Base-by-base conservation (phyloP, 2,888 invertebrate genomes). In the Thera obeliscata region DNA sequence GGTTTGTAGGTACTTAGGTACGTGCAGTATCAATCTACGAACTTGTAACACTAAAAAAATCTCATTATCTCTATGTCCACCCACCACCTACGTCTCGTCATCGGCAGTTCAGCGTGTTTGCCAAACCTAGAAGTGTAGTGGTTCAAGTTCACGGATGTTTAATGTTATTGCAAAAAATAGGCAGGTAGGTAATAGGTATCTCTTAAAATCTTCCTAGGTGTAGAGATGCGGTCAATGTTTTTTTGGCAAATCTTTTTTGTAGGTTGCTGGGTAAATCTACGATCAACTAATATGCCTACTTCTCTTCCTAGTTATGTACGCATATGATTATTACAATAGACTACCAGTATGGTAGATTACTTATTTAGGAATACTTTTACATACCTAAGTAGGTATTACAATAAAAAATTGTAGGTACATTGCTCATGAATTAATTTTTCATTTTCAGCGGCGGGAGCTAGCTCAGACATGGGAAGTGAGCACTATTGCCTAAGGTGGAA, bases 401-500 rank as follows among this genome's bases (percentile, higher is more conserved):
- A 22, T 46, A 46, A 22, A 52, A 33, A 52, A 33, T 9, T 9
- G 8, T 52, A 33, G 6, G 6, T 52, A 22, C 3, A 33, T 54
- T 48, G 52, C 54, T 8, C 1, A 58, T 0, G 35, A 52, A 12
- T 46, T 69, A 41, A 41, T 55, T n/a, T 12, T n/a, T 52, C n/a
- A 35, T 9, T 56, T 67, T 65, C 88, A 93, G 93, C 94, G 96
- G 96, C 96, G 96, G 95, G 96, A 96, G 96, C 96, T 96, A 96
- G 96, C 96, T 96, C 96, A 97, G 97, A 97, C 96, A 97, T 97
- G 97, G 97, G 97, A 96, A 98, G 98, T 97, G 98, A 98, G 97
- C 98, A 98, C 95, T 98, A 98, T 96, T 98, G 98, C 96, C 96
- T 98, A 96, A 97, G 98, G 97, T 98, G 98, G 98, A 98, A 98